Evolutionary conservation across 2,797 vertebrate species (phyloP).

Genomic region (Aulostomus chinensis): DNA sequence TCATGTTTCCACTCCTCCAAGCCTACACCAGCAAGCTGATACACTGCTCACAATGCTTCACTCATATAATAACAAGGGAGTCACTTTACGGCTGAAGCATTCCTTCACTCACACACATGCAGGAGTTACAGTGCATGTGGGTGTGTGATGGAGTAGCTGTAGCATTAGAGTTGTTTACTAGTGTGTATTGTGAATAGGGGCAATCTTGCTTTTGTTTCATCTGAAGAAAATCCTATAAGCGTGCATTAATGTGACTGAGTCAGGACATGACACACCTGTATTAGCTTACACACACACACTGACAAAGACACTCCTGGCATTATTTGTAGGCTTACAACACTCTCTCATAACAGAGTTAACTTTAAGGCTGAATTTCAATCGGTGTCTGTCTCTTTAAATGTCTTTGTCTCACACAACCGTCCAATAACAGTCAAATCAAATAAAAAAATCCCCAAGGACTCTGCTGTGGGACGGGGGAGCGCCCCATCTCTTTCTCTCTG

Average conservation of each 20-base stretch:
- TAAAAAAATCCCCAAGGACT: slow-evolving; percentile 72
- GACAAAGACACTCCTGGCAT: slow-evolving; percentile 40
- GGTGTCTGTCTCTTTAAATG: slow-evolving; percentile 62
- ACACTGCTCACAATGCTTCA: slow-evolving; percentile 63
- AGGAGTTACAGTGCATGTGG: slow-evolving; percentile 18
- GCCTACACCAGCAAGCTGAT: slow-evolving; percentile 73
- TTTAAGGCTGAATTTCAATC: slow-evolving; percentile 1
- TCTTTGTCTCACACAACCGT: slow-evolving; percentile 61
- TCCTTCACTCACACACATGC: slow-evolving; percentile 61
- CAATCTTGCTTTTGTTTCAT: slow-evolving; percentile 6
- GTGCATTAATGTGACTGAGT: not conserved
- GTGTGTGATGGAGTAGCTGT: slow-evolving; percentile 25
- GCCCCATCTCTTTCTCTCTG: slow-evolving; percentile 62
- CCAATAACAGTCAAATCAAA: slow-evolving; percentile 63
- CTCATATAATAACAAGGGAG: slow-evolving; percentile 75
- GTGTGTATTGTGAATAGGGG: slow-evolving; percentile 26
- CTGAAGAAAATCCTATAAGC: slow-evolving; percentile 7
- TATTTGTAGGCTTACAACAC: too few species aligned
- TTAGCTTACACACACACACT: slow-evolving; percentile 35
- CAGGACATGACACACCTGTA: slow-evolving; percentile 1
- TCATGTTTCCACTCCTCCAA: slow-evolving; percentile 73
- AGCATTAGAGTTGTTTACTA: slow-evolving; percentile 13
- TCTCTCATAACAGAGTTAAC: too few species aligned
- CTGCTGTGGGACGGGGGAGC: slow-evolving; percentile 56
- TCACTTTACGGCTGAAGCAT: slow-evolving; percentile 74